phyloP scores from a whole-genome alignment of 1,140 invertebrate genomes.

The Helicoverpa armigera region DNA sequence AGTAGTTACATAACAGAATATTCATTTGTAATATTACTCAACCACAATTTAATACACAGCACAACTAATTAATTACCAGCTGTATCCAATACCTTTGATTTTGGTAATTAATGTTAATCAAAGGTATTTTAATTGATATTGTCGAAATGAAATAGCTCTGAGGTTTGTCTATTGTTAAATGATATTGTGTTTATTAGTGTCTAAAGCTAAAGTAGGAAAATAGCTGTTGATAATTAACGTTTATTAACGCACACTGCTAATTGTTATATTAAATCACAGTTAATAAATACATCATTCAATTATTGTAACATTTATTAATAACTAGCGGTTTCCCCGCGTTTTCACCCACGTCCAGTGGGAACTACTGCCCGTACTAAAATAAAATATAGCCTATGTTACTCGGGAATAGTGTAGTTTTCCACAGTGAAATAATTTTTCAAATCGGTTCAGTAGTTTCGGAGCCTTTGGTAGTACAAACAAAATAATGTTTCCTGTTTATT shows the following conservation, averaged over 20 bases:
- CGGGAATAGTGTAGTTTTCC: too few relatives aligned
- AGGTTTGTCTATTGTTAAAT: background rate
- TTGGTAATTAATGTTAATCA: conserved; percentile 19
- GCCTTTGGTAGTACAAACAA: too few relatives aligned
- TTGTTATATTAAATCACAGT: too few relatives aligned
- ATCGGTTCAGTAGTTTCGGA: too few relatives aligned
- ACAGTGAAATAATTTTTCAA: too few relatives aligned
- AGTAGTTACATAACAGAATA: background rate
- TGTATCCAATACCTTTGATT: conserved; percentile 11
- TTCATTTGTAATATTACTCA: background rate
- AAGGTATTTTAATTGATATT: conserved; percentile 11
- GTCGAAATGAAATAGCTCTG: background rate
- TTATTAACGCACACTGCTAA: background rate
- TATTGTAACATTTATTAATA: background rate
- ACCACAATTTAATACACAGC: background rate
- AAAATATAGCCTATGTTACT: too few relatives aligned
- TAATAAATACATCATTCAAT: background rate
- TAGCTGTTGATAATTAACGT: background rate
- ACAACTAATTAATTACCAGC: conserved; percentile 9
- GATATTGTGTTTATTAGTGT: background rate
- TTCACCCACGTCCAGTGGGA: too few relatives aligned
- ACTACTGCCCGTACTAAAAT: too few relatives aligned
- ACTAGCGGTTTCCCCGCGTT: too few relatives aligned
- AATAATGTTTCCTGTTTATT: too few relatives aligned
- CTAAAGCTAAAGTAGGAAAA: background rate